phyloP scores from a whole-genome alignment of 2,888 invertebrate species.

The Catocala fraxini region DNA sequence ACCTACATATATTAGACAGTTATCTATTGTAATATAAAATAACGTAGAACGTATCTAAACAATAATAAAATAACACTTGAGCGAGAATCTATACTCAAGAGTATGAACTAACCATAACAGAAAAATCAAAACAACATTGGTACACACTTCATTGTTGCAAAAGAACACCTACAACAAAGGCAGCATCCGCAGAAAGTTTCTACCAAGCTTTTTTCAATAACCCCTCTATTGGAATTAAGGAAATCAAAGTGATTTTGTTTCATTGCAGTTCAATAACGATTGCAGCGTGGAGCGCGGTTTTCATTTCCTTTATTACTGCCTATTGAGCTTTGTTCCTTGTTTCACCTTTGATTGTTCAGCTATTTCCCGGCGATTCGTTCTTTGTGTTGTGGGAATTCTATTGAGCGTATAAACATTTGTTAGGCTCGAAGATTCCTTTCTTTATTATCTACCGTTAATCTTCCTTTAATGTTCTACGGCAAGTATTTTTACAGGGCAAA shows the following conservation, averaged over 20 bases:
- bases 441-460: constrained; percentile 9
- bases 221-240: constrained; percentile 41
- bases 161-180: neutral
- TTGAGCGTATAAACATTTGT: constrained; percentile 2
- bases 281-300: constrained; percentile 38
- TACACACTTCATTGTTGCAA: neutral
- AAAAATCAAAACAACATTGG: no score
- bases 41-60: no score
- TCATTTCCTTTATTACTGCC: constrained; percentile 51
- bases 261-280: constrained; percentile 31
- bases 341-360: constrained; percentile 37
- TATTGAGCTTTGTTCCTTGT: constrained; percentile 37
- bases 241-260: constrained; percentile 51
- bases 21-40: no score
- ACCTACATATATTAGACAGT: no score
- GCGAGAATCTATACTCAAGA: no score
- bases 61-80: no score
- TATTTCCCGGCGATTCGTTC: constrained; percentile 18
- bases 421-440: constrained; percentile 4
- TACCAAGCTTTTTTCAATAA: constrained; percentile 30
- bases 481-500: neutral
- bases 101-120: no score
- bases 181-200: constrained; percentile 2
- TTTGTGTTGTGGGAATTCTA: constrained; percentile 24
- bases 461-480: neutral